phyloP scores from a whole-genome alignment of 2,113 vertebrate genomes.

The Apteryx owenii region DNA sequence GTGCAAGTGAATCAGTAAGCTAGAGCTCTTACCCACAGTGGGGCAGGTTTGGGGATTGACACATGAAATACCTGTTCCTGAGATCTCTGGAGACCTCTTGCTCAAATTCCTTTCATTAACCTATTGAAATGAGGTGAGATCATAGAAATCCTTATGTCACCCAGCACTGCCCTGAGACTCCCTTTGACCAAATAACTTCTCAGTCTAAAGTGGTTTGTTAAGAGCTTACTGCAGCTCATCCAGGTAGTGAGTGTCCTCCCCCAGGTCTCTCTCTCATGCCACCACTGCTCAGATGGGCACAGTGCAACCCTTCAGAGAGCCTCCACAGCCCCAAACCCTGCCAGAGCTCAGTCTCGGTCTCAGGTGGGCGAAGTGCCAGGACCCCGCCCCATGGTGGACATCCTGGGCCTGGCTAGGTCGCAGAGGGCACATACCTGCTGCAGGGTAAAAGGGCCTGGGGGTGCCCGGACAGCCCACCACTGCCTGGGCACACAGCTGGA shows the following conservation, averaged over 20 bases:
- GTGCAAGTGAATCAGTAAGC: background rate
- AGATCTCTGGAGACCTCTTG: background rate
- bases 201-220: background rate
- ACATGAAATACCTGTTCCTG: background rate
- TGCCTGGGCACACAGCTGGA: accelerated
- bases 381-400: no score
- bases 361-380: background rate
- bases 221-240: background rate
- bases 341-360: background rate
- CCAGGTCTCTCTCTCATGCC: background rate
- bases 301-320: background rate
- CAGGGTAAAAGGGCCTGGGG: background rate
- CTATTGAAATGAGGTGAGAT: background rate
- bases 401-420: background rate
- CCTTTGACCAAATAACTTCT: background rate
- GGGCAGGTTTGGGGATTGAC: background rate
- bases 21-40: background rate
- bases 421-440: background rate
- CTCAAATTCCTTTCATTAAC: background rate
- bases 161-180: accelerated
- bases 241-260: background rate
- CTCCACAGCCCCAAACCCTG: background rate
- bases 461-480: accelerated
- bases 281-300: background rate
- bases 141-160: background rate